These are phyloP conservation scores for Elanoides forficatus DNA, from an alignment of 2,113 vertebrate genomes.

Conservation along the genomic window DNA sequence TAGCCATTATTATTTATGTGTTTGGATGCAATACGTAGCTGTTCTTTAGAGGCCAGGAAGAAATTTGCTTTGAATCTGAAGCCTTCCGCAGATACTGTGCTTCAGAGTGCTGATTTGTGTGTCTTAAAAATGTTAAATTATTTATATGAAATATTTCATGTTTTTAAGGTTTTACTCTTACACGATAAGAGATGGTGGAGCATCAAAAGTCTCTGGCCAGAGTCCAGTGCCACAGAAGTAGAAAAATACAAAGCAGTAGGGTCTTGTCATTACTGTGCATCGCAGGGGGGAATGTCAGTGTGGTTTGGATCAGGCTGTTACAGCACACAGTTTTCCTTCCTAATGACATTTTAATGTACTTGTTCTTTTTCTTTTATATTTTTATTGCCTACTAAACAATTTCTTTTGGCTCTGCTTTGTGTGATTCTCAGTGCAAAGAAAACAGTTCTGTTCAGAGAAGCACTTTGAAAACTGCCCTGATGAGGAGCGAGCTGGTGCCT, in stretches of 20 bases:
- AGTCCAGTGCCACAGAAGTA: background rate
- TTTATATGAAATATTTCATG: background rate
- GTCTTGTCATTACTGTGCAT: background rate
- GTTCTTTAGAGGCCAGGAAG: background rate
- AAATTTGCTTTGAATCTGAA: background rate
- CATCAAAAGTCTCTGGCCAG: background rate
- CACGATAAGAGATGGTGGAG: background rate
- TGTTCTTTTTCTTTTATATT: conserved; percentile 26
- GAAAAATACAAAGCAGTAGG: background rate
- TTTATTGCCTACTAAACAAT: conserved; percentile 18
- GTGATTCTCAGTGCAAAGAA: background rate
- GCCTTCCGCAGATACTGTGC: background rate
- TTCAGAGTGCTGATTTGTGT: background rate
- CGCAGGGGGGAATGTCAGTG: background rate
- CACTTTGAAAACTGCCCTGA: background rate
- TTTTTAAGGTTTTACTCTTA: background rate
- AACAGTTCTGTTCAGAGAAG: conserved; percentile 1
- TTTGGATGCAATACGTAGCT: background rate
- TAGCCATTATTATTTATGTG: background rate
- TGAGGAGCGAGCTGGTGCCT: background rate
- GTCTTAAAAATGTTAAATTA: background rate
- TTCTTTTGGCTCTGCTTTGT: conserved; percentile 23
- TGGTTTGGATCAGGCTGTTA: conserved; percentile 9
- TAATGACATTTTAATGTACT: conserved; percentile 40
- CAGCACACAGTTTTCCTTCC: background rate